A percentile compares a stretch with the other conserved stretches of the same genome.
These are phyloP conservation scores for Incurvaria masculella DNA, from an alignment of 2,888 invertebrate species.

Conservation along the genomic window DNA sequence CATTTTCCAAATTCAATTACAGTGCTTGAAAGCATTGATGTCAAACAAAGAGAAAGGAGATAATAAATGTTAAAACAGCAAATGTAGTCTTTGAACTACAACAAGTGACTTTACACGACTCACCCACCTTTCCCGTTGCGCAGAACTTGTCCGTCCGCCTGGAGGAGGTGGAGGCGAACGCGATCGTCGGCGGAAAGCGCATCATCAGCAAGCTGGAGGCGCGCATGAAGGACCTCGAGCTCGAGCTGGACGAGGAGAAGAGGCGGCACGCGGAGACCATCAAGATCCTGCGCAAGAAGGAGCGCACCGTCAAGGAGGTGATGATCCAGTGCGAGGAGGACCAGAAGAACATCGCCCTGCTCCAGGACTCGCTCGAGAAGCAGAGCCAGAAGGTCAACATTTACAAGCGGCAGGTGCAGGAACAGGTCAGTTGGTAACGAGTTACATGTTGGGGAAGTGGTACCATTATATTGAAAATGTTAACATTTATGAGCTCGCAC, in stretches of 20 bases:
- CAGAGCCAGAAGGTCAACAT: constrained; percentile 82
- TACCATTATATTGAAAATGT: too few species aligned
- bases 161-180: constrained; percentile 96
- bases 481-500: too few species aligned
- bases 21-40: too few species aligned
- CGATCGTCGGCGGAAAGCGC: constrained; percentile 93
- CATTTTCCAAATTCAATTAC: too few species aligned
- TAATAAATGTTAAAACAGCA: too few species aligned
- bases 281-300: constrained; percentile 97
- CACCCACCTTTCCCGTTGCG: too few species aligned
- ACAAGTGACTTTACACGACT: too few species aligned
- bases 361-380: constrained; percentile 90
- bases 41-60: too few species aligned
- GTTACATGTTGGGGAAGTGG: too few species aligned
- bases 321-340: constrained; percentile 96
- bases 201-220: constrained; percentile 98
- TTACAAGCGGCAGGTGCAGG: constrained; percentile 94
- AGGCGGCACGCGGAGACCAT: constrained; percentile 96
- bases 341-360: constrained; percentile 89
- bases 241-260: constrained; percentile 95
- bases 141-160: constrained; percentile 85
- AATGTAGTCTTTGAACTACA: too few species aligned
- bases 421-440: constrained; percentile 63
- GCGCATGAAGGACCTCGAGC: constrained; percentile 89
- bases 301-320: constrained; percentile 93